Evolutionary conservation across 2,888 invertebrate species (phyloP), one percentile per base, ranked within the genome.

Genomic region (Lepidonotus clava): DNA sequence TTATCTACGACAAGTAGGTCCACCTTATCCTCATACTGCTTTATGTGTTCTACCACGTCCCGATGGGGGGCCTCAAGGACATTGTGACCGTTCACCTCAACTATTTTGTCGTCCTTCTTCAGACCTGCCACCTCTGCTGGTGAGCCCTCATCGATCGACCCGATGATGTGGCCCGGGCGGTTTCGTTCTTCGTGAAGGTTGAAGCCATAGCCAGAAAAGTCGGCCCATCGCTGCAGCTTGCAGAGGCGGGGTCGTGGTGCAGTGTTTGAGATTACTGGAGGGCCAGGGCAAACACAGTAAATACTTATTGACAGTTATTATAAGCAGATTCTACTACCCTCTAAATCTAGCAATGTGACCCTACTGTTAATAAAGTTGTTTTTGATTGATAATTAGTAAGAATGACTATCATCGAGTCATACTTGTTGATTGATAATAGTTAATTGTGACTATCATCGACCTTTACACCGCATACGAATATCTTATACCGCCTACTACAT

Each of bases 201-300:
- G 46, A 80, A 80, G 80, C 80, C 80, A 41, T 80, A 80, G 80
- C 80, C 80, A 80, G 6, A 14, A 51, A 41, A 80, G 41, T 80
- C 80, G 0, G 46, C 80, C 80, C 80, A 80, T 1, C 80, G 41
- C 46, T 51, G 80, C 28, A 80, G 80, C 14, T 51, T 46, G 80
- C 80, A 80, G 24, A 80, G 80, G 14, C 80, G 80, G 1, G 80
- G 80, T 5, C 80, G 41, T 28, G 80, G 41, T 6, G 67, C 80
- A 28, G 24, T 80, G 46, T 24, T 14, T 1, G 80, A 80, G n/a
- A 80, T 80, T 2, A 80, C 80, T 56, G 80, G 0, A 5, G 8
- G 11, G 66, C 11, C 66, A 66, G 6, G 24, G 28, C n/a, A n/a
- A 66, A 6, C 6, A 66, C 11, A 8, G 11, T 66, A 46, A 46